Evolutionary conservation across 2,888 invertebrate species (phyloP), one percentile per base, ranked within the genome.

Genomic region (Malacosoma neustria): DNA sequence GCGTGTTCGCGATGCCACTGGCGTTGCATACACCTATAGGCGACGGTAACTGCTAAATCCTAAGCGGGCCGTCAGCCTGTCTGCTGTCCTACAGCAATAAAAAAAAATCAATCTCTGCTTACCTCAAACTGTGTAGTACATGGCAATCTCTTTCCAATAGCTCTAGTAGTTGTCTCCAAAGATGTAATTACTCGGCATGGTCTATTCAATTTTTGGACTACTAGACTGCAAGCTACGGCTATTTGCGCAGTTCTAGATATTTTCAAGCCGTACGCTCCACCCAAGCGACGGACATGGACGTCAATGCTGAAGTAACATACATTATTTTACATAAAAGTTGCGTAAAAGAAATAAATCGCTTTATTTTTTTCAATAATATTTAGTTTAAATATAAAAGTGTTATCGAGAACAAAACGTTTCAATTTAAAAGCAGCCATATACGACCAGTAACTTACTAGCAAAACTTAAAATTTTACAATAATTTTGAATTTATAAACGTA

Each of bases 251-350:
- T 72, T 13, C 91, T 79, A 1, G 88, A 77, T 41, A 92, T 87
- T 68, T 95, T 95, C 0, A 85, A 80, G 0, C 95, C 95, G 55
- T 90, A 95, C 1, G 43, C 54, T 0, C 60, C 66, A 1, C 67
- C 67, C 1, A 63, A 12, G 3, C 64, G 61, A 11, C 52, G 51
- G 0, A 57, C 49, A 12, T 74, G 65, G 0, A 94, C 68, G 43
- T 92, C 90, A n/a, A 94, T 87, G 39, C 92, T 91, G 51, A 14
- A 30, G 30, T 13, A 29, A 14, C 2, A 31, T 11, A 31, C 31
- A 15, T 3, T 9, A 22, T 5, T 32, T 14, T 6, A 9, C 0
- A 94, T 94, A 1, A 93, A 49, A 33, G 94, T 87, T 34, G 90
- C n/a, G n/a, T n/a, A n/a, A n/a, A n/a, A 86, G 0, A 93, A 89